Evolutionary conservation across 2,797 vertebrate genomes (phyloP).

Genomic region (Eulemur mongoz): DNA sequence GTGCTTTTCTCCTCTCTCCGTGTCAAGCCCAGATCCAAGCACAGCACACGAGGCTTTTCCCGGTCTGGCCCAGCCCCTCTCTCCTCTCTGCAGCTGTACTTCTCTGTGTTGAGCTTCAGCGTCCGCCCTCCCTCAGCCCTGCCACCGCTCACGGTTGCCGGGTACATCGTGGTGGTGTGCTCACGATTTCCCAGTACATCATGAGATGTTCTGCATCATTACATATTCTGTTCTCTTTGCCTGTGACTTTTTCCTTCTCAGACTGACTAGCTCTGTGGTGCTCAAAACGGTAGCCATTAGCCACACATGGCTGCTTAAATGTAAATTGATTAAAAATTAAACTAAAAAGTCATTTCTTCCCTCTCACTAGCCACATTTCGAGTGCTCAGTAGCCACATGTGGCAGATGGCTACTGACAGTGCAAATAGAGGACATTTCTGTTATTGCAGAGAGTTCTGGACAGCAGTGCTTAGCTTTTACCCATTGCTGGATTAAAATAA

Average conservation of each 20-base stretch:
- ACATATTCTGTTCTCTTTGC: neutral
- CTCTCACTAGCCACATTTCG: neutral
- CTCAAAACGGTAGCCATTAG: neutral
- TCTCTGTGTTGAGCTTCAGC: accelerated
- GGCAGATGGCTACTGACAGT: neutral
- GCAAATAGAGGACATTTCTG: neutral
- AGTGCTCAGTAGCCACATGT: neutral
- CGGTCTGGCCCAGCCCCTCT: neutral
- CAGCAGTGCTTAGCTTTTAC: neutral
- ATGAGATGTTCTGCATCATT: neutral
- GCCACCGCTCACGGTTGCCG: accelerated
- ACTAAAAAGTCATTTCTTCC: neutral
- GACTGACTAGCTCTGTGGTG: neutral
- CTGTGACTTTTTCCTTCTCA: neutral
- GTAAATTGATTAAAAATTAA: neutral
- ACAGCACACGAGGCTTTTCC: accelerated
- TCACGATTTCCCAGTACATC: neutral
- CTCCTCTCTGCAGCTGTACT: neutral
- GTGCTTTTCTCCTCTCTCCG: neutral
- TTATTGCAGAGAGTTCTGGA: neutral
- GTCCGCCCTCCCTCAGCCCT: accelerated
- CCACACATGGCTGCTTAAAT: neutral
- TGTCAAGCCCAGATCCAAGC: neutral
- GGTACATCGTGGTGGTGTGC: accelerated
- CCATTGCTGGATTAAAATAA: neutral